phyloP scores from a whole-genome alignment of 2,113 vertebrate species.

The Spilogale gracilis region DNA sequence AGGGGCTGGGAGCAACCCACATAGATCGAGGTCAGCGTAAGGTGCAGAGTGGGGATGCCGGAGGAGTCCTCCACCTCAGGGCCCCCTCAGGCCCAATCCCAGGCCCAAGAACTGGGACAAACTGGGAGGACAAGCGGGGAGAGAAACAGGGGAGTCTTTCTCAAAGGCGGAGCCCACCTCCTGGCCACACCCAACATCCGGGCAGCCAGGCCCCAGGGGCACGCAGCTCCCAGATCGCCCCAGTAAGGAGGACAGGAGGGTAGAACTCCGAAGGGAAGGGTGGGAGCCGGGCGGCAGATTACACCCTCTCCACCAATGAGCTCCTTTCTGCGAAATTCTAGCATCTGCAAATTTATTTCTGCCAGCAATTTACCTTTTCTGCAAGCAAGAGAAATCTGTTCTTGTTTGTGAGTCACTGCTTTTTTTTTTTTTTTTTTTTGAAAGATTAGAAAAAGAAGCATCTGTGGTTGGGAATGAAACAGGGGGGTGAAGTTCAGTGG shows the following conservation, averaged over 20 bases:
- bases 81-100: not conserved
- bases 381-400: constrained; percentile 82
- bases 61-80: not conserved
- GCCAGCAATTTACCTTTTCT: constrained; percentile 84
- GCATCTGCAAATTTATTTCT: constrained; percentile 85
- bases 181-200: not conserved
- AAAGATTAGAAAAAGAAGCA: constrained; percentile 73
- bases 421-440: constrained; percentile 51
- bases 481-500: constrained; percentile 42
- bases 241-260: not conserved
- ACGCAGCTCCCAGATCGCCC: not conserved
- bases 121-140: not conserved
- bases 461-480: constrained; percentile 67
- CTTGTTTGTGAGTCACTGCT: constrained; percentile 80
- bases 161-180: not conserved
- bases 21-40: constrained; percentile 67
- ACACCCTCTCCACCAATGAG: constrained; percentile 62
- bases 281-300: not conserved
- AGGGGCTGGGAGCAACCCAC: constrained; percentile 66
- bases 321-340: constrained; percentile 77
- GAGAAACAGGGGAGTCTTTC: constrained; percentile 57
- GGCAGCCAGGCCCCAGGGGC: not conserved
- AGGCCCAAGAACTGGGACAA: constrained; percentile 63
- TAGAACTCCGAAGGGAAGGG: too few species aligned
- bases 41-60: not conserved